Percentiles rank a stretch among this genome's conserved stretches.
These are phyloP conservation scores for Pseudolycoriella hygida DNA, from an alignment of 2,888 invertebrate species.

Conservation along the genomic window DNA sequence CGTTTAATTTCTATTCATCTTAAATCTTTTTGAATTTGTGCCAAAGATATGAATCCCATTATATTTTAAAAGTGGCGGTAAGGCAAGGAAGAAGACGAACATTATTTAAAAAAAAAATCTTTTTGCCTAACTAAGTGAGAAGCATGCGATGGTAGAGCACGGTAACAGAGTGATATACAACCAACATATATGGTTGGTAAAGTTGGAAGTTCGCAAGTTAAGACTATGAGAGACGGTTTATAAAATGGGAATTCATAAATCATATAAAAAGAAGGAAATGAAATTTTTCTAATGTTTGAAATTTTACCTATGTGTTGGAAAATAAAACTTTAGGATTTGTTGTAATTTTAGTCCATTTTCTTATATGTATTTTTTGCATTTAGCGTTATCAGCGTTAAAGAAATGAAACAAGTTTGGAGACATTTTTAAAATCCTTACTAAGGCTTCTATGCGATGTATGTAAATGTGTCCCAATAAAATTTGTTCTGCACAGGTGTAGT, in stretches of 20 bases:
- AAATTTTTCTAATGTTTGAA: background rate
- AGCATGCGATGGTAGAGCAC: background rate
- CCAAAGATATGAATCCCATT: conserved; percentile 1
- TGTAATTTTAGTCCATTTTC: too few relatives aligned
- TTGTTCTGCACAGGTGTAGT: too few relatives aligned
- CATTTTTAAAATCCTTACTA: too few relatives aligned
- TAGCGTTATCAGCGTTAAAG: too few relatives aligned
- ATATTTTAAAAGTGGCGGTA: background rate
- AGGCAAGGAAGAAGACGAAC: background rate
- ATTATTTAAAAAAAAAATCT: background rate
- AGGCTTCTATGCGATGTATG: background rate
- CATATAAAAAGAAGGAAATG: background rate
- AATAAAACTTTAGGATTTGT: too few relatives aligned
- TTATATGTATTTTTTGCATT: too few relatives aligned
- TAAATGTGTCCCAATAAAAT: too few relatives aligned
- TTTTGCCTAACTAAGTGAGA: conserved; percentile 1
- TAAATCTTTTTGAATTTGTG: background rate
- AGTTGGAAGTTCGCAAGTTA: background rate
- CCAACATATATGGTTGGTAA: too few relatives aligned
- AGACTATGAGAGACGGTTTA: background rate
- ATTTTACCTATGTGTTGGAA: too few relatives aligned
- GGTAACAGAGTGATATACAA: too few relatives aligned
- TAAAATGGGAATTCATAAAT: background rate
- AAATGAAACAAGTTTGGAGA: too few relatives aligned
- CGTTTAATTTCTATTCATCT: conserved; percentile 1